phyloP scores from a whole-genome alignment of 2,888 invertebrate genomes.

The Agrilus cyanescens region DNA sequence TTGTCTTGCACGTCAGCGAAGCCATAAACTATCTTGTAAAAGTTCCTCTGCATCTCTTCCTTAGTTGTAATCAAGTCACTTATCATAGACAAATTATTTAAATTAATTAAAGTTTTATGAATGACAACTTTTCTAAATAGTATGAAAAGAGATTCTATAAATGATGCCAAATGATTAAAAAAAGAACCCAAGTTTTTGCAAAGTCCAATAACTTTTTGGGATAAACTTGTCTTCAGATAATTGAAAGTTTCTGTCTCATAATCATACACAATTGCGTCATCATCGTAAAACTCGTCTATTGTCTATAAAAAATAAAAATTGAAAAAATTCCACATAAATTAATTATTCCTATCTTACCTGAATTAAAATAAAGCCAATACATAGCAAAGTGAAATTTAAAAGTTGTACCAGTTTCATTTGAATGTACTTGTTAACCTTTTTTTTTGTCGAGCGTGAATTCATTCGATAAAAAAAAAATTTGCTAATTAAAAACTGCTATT shows the following conservation, averaged over 20 bases:
- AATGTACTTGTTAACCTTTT: not conserved
- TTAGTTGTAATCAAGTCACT: constrained; percentile 10
- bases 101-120: constrained; percentile 7
- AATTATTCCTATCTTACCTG: constrained; percentile 6
- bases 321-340: not conserved
- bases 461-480: too few relatives aligned
- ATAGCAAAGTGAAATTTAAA: constrained; percentile 6
- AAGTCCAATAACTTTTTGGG: constrained; percentile 5
- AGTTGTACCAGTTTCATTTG: constrained; percentile 7
- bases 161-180: constrained; percentile 8
- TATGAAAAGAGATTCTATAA: constrained; percentile 3
- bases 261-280: constrained; percentile 3
- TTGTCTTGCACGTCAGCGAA: not conserved
- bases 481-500: too few relatives aligned
- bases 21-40: constrained; percentile 2
- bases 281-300: constrained; percentile 5
- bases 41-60: constrained; percentile 4
- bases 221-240: constrained; percentile 1
- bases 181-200: constrained; percentile 4
- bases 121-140: constrained; percentile 11
- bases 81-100: constrained; percentile 8
- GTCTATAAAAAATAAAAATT: not conserved
- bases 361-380: constrained; percentile 7
- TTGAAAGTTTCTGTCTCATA: constrained; percentile 3
- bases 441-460: not conserved